Evolutionary conservation across 2,113 vertebrate species (phyloP), one percentile per base, ranked within the genome.

Genomic region (Lutjanus erythropterus): DNA sequence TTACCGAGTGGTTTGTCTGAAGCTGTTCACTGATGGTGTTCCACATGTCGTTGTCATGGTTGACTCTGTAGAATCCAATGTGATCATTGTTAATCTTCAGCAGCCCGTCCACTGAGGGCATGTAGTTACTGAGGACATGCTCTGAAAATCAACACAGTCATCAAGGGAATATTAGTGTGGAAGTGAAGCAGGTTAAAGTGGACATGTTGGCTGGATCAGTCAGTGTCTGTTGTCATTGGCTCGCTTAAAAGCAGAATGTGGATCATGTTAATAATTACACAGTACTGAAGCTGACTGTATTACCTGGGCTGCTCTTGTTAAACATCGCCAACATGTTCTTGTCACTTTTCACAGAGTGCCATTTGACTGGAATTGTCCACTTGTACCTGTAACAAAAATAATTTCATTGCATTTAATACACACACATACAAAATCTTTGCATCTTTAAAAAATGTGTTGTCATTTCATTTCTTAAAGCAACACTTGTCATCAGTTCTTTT

Each of bases 301-400:
- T 95, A 98, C 97, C 97, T 86, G 82, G 1, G n/a, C 78, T 14
- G 58, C 71, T 91, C 70, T 77, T 89, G 5, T 96, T 71, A 92
- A 97, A 98, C 49, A 97, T 29, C 14, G 0, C 1, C 29, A 65
- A 71, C 0, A 0, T 39, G 12, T 44, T 76, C 18, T 44, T 86
- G 0, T 56, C 29, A n/a, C 74, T 95, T 29, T 37, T 33, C 2
- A 92, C 15, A 73, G 87, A 59, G 16, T 67, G 78, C 94, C 93
- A 97, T 90, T 94, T 96, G 71, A 99, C 88, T 76, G 98, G 97
- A 88, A 99, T 96, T 50, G 96, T 98, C 98, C 98, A 99, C 62
- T 84, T 97, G 90, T 99, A 99, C 27, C 98, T 99, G 93, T 69
- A 94, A 86, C 8, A 76, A 16, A 83, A 56, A 60, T 23, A 83